These are phyloP conservation scores for Heliconius himera DNA, from an alignment of 1,140 invertebrate species.

Conservation along the genomic window DNA sequence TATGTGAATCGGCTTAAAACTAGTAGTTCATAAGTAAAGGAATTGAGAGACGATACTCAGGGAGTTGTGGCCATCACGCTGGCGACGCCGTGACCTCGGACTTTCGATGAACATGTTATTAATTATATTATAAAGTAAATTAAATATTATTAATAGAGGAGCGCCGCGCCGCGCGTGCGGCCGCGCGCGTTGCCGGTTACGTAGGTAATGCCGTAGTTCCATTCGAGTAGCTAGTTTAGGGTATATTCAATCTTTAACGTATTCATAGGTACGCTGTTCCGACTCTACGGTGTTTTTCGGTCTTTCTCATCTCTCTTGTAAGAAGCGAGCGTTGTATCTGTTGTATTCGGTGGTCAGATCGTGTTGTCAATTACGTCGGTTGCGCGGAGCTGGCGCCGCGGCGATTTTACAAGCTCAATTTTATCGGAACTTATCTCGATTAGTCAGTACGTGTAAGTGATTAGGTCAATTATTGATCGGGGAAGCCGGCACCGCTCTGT, in stretches of 20 bases:
- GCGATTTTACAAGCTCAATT: slow-evolving; percentile 71
- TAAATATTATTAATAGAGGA: neutral
- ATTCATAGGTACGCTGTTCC: slow-evolving; percentile 66
- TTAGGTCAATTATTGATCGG: slow-evolving; percentile 72
- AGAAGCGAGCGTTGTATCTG: slow-evolving; percentile 48
- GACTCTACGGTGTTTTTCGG: slow-evolving; percentile 69
- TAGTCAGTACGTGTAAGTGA: slow-evolving; percentile 74
- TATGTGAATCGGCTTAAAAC: slow-evolving; percentile 68
- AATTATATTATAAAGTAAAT: neutral
- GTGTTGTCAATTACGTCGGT: slow-evolving; percentile 74
- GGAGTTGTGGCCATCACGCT: slow-evolving; percentile 14
- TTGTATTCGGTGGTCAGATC: slow-evolving; percentile 69
- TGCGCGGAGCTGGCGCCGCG: no score
- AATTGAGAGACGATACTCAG: slow-evolving; percentile 66
- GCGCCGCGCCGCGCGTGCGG: neutral
- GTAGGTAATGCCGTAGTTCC: slow-evolving; percentile 69
- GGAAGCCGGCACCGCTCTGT: neutral
- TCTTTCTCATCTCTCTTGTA: slow-evolving; percentile 64
- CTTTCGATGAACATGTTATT: slow-evolving; percentile 21
- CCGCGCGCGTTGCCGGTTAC: slow-evolving; percentile 46
- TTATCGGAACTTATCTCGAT: slow-evolving; percentile 65
- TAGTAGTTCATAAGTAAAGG: slow-evolving; percentile 69
- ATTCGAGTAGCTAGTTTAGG: slow-evolving; percentile 70
- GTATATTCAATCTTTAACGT: slow-evolving; percentile 72
- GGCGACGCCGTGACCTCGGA: slow-evolving; percentile 30